phyloP scores from a whole-genome alignment of 1,140 invertebrate genomes.

The Sitodiplosis mosellana region DNA sequence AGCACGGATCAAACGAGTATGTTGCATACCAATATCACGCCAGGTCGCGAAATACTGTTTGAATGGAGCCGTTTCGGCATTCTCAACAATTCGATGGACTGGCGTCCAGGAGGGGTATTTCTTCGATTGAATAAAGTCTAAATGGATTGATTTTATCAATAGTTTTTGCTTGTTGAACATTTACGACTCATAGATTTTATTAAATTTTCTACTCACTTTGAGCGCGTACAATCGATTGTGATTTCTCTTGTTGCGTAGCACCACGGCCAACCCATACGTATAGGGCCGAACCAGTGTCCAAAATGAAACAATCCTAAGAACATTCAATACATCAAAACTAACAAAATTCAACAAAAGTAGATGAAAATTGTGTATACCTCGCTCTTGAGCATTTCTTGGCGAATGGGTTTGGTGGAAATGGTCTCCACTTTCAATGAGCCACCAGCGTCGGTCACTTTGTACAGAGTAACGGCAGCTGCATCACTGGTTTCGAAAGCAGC shows the following conservation, averaged over 20 bases:
- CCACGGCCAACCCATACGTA: slow-evolving; percentile 75
- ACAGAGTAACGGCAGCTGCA: slow-evolving; percentile 36
- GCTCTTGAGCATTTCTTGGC: slow-evolving; percentile 50
- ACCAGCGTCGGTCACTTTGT: slow-evolving; percentile 48
- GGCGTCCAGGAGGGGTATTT: slow-evolving; percentile 62
- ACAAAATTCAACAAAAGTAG: slow-evolving; percentile 3
- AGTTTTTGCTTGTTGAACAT: too few species aligned
- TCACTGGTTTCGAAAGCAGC: slow-evolving; percentile 35
- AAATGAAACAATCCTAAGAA: slow-evolving; percentile 59
- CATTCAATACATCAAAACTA: too few species aligned
- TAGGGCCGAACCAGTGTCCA: slow-evolving; percentile 63
- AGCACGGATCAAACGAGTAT: slow-evolving; percentile 32
- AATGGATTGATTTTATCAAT: background rate
- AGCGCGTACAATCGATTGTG: slow-evolving; percentile 56
- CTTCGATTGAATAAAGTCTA: slow-evolving; percentile 42
- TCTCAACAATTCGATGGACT: slow-evolving; percentile 50
- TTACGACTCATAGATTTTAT: too few species aligned
- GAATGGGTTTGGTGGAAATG: slow-evolving; percentile 44
- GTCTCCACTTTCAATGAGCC: slow-evolving; percentile 44
- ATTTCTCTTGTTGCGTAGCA: slow-evolving; percentile 55
- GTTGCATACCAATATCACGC: slow-evolving; percentile 42
- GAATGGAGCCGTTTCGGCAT: slow-evolving; percentile 53
- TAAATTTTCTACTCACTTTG: slow-evolving; percentile 17
- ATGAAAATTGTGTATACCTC: slow-evolving; percentile 27
- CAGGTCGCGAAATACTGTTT: slow-evolving; percentile 62